phyloP scores from a whole-genome alignment of 2,888 invertebrate genomes.

The Torymus tubicola region DNA sequence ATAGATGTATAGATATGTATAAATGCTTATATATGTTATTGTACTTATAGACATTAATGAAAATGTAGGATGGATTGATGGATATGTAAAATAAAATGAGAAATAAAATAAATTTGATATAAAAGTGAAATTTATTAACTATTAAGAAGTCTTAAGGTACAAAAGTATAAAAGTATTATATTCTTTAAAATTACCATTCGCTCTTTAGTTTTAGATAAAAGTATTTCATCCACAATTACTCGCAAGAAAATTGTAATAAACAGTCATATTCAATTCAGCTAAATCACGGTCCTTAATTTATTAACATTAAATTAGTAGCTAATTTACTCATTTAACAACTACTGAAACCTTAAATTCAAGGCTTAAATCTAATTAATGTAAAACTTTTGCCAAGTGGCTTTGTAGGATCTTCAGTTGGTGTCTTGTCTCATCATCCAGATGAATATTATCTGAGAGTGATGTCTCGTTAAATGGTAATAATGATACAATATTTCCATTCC shows the following conservation, averaged over 20 bases:
- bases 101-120: constrained; percentile 8
- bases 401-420: constrained; percentile 68
- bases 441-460: constrained; percentile 73
- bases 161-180: constrained; percentile 41
- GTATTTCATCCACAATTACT: constrained; percentile 23
- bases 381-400: constrained; percentile 68
- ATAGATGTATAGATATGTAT: too few relatives aligned
- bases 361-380: constrained; percentile 41
- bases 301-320: constrained; percentile 18
- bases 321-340: constrained; percentile 31
- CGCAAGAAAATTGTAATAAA: constrained; percentile 10
- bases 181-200: constrained; percentile 15
- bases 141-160: constrained; percentile 17
- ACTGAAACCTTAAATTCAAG: not conserved
- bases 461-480: constrained; percentile 79
- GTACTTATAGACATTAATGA: too few relatives aligned
- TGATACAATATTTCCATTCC: constrained; percentile 81
- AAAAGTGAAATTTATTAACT: constrained; percentile 20
- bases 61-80: too few relatives aligned
- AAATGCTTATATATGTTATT: too few relatives aligned
- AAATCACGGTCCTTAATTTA: constrained; percentile 8
- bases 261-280: constrained; percentile 5
- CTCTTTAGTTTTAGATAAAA: constrained; percentile 7
- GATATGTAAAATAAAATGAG: too few relatives aligned
- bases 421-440: constrained; percentile 73